These are phyloP conservation scores for Alcis repandata DNA, from an alignment of 2,888 invertebrate genomes.

Conservation along the genomic window DNA sequence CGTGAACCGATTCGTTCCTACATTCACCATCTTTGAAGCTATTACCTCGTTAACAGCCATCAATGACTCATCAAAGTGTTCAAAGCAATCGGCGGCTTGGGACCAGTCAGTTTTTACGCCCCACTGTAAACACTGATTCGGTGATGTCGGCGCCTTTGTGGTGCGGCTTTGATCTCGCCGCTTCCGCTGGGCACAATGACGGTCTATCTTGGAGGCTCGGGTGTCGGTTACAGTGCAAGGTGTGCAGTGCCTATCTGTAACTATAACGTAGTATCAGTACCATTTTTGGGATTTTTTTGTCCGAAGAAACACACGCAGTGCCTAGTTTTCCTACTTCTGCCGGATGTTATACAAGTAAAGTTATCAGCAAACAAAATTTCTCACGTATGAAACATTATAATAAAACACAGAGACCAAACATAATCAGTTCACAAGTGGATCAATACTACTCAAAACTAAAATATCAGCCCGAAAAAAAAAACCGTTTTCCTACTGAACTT, in stretches of 20 bases:
- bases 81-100: slow-evolving; percentile 63
- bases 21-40: slow-evolving; percentile 37
- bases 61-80: slow-evolving; percentile 66
- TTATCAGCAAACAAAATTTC: too few relatives aligned
- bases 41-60: slow-evolving; percentile 55
- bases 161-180: slow-evolving; percentile 75
- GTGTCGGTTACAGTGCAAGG: slow-evolving; percentile 44
- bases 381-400: too few relatives aligned
- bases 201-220: slow-evolving; percentile 62
- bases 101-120: slow-evolving; percentile 76
- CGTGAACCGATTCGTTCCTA: slow-evolving; percentile 39
- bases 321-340: too few relatives aligned
- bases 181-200: slow-evolving; percentile 78
- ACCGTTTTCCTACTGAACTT: slow-evolving; percentile 27
- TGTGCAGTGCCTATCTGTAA: slow-evolving; percentile 48
- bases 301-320: too few relatives aligned
- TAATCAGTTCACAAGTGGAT: too few relatives aligned
- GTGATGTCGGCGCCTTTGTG: slow-evolving; percentile 62
- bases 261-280: too few relatives aligned
- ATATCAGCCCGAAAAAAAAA: too few relatives aligned
- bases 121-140: slow-evolving; percentile 75
- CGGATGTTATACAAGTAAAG: too few relatives aligned
- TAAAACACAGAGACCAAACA: too few relatives aligned
- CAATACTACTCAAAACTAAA: too few relatives aligned
- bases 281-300: too few relatives aligned